Percentiles rank a stretch among this genome's conserved stretches.
phyloP scores from a whole-genome alignment of 1,140 invertebrate species.

The Lepidurus apus region DNA sequence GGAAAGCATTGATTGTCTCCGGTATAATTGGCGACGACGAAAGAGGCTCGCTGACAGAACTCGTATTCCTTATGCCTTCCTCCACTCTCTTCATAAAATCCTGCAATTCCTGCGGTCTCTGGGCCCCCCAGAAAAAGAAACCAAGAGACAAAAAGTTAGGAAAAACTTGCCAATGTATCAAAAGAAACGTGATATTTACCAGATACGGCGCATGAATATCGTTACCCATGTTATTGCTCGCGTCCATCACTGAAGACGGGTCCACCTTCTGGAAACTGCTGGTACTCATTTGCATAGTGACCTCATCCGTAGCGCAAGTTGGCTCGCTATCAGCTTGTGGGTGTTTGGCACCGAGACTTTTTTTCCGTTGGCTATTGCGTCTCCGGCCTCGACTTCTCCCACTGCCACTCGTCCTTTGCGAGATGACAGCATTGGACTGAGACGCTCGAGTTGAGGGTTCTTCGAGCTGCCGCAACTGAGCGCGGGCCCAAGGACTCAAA shows the following conservation, averaged over 20 bases:
- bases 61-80: constrained; percentile 32
- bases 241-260: not conserved
- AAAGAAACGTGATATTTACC: not conserved
- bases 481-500: constrained; percentile 31
- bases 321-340: not conserved
- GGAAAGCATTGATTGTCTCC: not conserved
- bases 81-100: constrained; percentile 34
- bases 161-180: not conserved
- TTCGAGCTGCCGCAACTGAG: constrained; percentile 21
- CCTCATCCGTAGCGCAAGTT: not conserved
- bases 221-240: not conserved
- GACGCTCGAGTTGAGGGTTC: not conserved
- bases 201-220: not conserved
- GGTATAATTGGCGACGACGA: not conserved
- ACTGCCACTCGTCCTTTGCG: not conserved
- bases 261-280: not conserved
- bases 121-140: not conserved
- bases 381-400: not conserved
- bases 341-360: not conserved
- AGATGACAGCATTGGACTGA: not conserved
- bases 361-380: constrained; percentile 2
- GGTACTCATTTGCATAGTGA: constrained; percentile 15
- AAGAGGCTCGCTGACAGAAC: not conserved
- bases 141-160: not conserved
- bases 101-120: constrained; percentile 33